phyloP scores from a whole-genome alignment of 1,140 invertebrate genomes.

The Drosophila dunni region DNA sequence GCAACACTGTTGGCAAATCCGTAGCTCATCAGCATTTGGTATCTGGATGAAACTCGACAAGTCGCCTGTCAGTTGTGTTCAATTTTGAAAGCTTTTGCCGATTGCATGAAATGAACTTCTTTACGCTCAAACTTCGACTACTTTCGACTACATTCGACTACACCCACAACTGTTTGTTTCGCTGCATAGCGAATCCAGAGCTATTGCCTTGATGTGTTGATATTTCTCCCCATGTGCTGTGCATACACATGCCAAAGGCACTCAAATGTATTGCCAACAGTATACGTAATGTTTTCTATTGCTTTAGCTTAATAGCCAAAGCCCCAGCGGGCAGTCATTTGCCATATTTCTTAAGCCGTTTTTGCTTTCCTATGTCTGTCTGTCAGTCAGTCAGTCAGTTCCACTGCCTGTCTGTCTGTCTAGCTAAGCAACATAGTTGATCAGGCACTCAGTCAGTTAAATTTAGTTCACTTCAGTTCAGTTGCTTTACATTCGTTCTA shows the following conservation, averaged over 20 bases:
- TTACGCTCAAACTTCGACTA: constrained; percentile 9
- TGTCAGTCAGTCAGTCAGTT: constrained; percentile 15
- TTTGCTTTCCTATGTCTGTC: constrained; percentile 22
- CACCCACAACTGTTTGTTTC: constrained; percentile 27
- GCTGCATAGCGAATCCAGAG: constrained; percentile 12
- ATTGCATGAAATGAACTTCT: constrained; percentile 43
- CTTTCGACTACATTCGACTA: constrained; percentile 12
- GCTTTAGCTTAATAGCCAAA: constrained; percentile 56
- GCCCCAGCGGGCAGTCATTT: constrained; percentile 59
- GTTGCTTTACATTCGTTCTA: background rate
- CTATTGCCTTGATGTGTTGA: constrained; percentile 49
- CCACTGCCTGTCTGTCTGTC: constrained; percentile 4
- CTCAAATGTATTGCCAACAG: constrained; percentile 60
- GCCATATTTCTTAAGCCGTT: constrained; percentile 68
- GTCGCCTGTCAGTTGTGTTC: constrained; percentile 10
- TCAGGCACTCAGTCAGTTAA: constrained; percentile 9
- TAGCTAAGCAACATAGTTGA: constrained; percentile 17
- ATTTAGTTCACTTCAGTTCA: constrained; percentile 18
- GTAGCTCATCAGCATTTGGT: constrained; percentile 10
- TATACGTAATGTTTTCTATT: constrained; percentile 46
- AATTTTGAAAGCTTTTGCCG: constrained; percentile 41
- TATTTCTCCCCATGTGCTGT: background rate
- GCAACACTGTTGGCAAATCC: constrained; percentile 25
- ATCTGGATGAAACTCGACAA: constrained; percentile 37
- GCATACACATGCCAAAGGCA: constrained; percentile 31